phyloP scores from a whole-genome alignment of 2,113 vertebrate species.

The Progne subis region DNA sequence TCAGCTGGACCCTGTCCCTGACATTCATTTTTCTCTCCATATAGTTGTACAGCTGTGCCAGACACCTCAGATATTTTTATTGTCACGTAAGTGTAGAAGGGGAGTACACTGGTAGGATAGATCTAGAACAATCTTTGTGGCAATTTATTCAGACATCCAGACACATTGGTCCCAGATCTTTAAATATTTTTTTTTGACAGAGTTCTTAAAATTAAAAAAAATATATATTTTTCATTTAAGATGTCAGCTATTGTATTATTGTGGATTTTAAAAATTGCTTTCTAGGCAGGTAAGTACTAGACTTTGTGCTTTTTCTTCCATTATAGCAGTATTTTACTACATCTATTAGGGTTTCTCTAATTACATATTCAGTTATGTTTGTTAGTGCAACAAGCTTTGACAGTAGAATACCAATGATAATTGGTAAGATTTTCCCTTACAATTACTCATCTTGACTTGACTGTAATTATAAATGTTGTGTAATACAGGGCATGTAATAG shows the following conservation, averaged over 20 bases:
- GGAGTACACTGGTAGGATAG: background rate
- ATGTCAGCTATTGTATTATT: background rate
- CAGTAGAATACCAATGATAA: background rate
- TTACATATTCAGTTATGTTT: background rate
- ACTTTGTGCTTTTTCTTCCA: background rate
- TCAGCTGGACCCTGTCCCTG: background rate
- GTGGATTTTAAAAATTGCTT: background rate
- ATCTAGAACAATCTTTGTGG: background rate
- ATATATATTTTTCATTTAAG: background rate
- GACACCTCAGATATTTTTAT: background rate
- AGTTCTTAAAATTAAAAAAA: background rate
- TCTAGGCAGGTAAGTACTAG: background rate
- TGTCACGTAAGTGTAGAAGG: background rate
- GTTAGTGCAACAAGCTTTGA: background rate
- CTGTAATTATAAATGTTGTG: background rate
- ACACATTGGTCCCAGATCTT: background rate
- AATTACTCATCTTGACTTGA: background rate
- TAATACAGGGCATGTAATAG: background rate
- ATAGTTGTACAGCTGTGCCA: background rate
- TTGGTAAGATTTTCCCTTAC: background rate
- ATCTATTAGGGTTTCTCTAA: background rate
- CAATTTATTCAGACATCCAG: background rate
- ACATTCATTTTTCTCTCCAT: background rate
- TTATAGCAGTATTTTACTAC: background rate
- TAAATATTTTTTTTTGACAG: background rate